Percentiles rank a stretch among this genome's conserved stretches.
Evolutionary conservation across 2,888 invertebrate species (phyloP).

Genomic region (Oscheius myriophilus): DNA sequence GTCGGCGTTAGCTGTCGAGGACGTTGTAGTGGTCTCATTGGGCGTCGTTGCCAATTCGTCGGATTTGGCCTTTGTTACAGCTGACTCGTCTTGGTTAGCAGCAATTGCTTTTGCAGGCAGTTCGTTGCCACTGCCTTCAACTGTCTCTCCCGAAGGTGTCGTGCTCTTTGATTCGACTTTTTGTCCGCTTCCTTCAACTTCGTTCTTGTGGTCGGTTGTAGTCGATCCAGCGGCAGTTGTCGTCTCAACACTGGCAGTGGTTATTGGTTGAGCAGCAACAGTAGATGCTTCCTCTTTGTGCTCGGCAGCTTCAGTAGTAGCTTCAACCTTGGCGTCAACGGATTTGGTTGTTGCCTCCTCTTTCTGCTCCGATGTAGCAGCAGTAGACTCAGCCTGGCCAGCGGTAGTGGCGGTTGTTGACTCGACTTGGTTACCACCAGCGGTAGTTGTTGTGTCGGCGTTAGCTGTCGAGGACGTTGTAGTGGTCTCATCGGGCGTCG

Average conservation of each 20-base stretch:
- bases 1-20: no score
- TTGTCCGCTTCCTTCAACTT: constrained; percentile 26
- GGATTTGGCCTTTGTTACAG: no score
- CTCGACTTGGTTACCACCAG: not conserved
- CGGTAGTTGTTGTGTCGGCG: no score
- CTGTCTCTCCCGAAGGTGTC: no score
- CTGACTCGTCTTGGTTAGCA: no score
- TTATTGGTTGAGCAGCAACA: not conserved
- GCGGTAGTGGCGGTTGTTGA: constrained; percentile 4
- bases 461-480: no score
- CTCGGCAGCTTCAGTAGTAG: not conserved
- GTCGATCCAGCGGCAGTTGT: constrained; percentile 11
- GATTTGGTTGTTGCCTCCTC: constrained; percentile 15
- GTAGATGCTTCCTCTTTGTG: not conserved
- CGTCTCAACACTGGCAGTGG: constrained; percentile 9
- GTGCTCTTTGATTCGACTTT: not conserved
- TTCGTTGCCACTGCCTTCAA: no score
- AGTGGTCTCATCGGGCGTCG: no score
- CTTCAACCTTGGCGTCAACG: constrained; percentile 9
- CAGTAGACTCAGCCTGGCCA: no score
- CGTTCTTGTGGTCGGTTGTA: constrained; percentile 5
- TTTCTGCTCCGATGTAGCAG: not conserved
- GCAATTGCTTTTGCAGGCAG: no score
- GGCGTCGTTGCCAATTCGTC: no score
- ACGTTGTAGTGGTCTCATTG: no score